Percentiles rank a stretch among this genome's conserved stretches.
Evolutionary conservation across 2,113 vertebrate species (phyloP).

Genomic region (Rhombomys opimus): DNA sequence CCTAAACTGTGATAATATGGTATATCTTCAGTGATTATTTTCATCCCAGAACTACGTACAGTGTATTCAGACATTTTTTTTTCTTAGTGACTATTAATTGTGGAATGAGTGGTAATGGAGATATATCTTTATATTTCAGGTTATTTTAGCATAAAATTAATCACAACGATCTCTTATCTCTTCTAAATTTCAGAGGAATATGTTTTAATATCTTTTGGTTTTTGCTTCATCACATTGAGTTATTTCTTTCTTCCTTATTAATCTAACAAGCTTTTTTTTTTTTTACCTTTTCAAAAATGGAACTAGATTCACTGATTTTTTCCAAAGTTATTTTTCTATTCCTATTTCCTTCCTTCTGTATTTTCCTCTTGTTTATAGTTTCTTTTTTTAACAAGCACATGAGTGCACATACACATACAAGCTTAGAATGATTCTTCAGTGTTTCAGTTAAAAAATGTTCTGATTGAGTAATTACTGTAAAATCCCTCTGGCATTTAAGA

Average conservation of each 20-base stretch:
- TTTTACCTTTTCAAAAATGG: neutral
- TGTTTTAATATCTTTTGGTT: neutral
- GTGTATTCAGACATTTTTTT: neutral
- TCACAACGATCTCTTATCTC: neutral
- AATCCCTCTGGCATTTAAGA: neutral
- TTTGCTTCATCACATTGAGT: neutral
- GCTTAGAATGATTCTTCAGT: neutral
- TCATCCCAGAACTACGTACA: neutral
- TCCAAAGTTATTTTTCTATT: neutral
- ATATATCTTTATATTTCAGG: neutral
- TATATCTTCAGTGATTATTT: neutral
- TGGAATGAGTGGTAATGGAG: neutral
- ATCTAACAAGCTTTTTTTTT: neutral
- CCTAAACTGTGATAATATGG: neutral
- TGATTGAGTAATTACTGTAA: neutral
- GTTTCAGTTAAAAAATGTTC: neutral
- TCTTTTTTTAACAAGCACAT: neutral
- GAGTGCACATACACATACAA: no score
- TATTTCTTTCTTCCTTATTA: neutral
- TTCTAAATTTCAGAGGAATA: neutral
- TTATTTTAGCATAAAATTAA: neutral
- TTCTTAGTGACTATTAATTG: neutral
- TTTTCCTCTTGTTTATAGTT: neutral
- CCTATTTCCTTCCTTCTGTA: neutral
- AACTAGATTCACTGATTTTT: neutral